These are phyloP conservation scores for Anneissia japonica DNA, from an alignment of 35 echinoderm and acorn worm species.

Conservation along the genomic window DNA sequence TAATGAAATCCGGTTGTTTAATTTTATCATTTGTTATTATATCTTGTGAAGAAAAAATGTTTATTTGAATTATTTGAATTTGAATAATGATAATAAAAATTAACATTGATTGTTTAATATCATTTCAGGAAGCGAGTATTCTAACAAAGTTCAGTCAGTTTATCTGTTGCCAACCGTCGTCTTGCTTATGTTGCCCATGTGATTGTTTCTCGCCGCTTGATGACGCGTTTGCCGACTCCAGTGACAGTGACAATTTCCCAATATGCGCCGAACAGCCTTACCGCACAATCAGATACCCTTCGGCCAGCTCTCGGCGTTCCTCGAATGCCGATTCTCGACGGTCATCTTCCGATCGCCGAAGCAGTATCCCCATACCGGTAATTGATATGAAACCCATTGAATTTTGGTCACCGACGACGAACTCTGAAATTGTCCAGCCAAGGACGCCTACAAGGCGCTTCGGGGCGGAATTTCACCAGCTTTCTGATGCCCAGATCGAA, in stretches of 20 bases:
- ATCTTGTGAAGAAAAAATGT: too few species aligned
- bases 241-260: neutral
- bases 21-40: too few species aligned
- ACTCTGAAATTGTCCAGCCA: slow-evolving; percentile 86
- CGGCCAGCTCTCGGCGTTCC: slow-evolving; percentile 40
- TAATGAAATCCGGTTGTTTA: too few species aligned
- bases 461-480: slow-evolving; percentile 51
- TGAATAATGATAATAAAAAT: too few species aligned
- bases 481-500: slow-evolving; percentile 74
- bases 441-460: slow-evolving; percentile 63
- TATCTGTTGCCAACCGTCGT: neutral
- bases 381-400: slow-evolving; percentile 99
- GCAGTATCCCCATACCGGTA: slow-evolving; percentile 70
- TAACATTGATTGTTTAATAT: too few species aligned
- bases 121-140: neutral
- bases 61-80: too few species aligned
- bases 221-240: neutral
- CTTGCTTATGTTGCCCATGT: neutral
- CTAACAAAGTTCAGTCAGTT: neutral
- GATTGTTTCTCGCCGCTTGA: neutral
- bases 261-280: neutral
- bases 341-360: slow-evolving; percentile 44
- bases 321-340: slow-evolving; percentile 69
- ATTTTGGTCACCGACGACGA: slow-evolving; percentile 95
- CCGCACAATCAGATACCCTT: neutral